Evolutionary conservation across 2,888 invertebrate genomes (phyloP), one percentile per base, ranked within the genome.

Genomic region (Melanostoma scalare): DNA sequence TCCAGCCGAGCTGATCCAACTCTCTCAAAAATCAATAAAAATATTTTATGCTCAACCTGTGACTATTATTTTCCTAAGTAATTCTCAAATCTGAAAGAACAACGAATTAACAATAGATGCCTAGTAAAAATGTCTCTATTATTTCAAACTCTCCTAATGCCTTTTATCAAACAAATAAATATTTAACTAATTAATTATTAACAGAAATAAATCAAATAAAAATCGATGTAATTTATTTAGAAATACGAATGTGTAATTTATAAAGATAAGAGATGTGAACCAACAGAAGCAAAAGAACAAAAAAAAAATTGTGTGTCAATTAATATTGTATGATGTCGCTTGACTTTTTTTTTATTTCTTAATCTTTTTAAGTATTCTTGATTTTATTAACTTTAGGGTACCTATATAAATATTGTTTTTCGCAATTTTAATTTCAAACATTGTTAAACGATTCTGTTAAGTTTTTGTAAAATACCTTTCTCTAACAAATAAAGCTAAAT

Each of bases 241-340:
- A 63, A 69, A 40, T 52, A 82, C 73, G 73, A 58, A 78, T 78
- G 82, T 82, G 82, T 73, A 74, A 74, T 73, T 10, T 76, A 76
- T 74, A 80, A 75, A 33, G 60, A 35, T 31, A 75, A 56, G 31
- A 50, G 30, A 75, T 48, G 52, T 46, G 46, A 67, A 63, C 10
- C 33, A 58, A 58, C 6, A 44, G 36, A 65, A 63, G n/a, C 31
- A 61, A 44, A 52, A 53, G 10, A 40, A 33, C n/a, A 56, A 71
- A 75, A 9, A 40, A 35, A 63, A 71, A 55, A 74, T 53, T 48
- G 68, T 73, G 72, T 77, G 82, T 82, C 82, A 82, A 82, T 82
- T 82, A 77, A 65, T 20, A 20, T 20, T 69, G 55, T 76, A 67
- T 68, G 68, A 52, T 65, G 31, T 68, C 69, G 46, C 46, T 48